Evolutionary conservation across 2,797 vertebrate genomes (phyloP).

Genomic region (Siniperca scherzeri): DNA sequence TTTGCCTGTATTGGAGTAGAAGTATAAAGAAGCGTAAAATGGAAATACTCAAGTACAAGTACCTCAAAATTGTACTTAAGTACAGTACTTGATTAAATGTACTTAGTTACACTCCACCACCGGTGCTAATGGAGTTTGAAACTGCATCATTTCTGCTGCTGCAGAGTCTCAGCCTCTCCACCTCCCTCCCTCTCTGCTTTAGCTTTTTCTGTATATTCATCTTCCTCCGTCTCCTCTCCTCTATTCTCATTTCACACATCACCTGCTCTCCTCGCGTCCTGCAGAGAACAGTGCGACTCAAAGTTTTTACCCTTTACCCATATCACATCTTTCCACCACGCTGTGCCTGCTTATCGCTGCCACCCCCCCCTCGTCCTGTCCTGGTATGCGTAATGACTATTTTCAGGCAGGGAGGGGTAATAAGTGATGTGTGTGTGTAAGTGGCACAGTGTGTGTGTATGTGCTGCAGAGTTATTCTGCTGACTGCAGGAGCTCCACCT

Average conservation of each 20-base stretch:
- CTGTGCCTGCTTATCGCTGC: constrained; percentile 66
- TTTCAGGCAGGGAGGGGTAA: constrained; percentile 77
- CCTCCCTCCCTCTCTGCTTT: constrained; percentile 23
- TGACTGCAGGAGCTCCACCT: constrained; percentile 93
- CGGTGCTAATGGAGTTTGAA: constrained; percentile 27
- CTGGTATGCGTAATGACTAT: constrained; percentile 84
- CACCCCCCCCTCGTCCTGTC: constrained; percentile 57
- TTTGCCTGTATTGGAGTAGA: background rate
- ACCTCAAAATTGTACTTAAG: background rate
- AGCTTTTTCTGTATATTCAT: constrained; percentile 24
- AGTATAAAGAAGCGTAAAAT: background rate
- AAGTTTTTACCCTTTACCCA: constrained; percentile 33
- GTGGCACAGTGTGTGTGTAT: constrained; percentile 50
- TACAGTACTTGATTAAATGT: background rate
- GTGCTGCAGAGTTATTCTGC: constrained; percentile 89
- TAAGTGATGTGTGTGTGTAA: constrained; percentile 38
- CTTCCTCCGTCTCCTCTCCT: background rate
- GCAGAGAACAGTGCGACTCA: constrained; percentile 42
- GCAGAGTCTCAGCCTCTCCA: constrained; percentile 26
- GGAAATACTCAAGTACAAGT: background rate
- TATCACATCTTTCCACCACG: background rate
- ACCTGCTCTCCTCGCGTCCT: constrained; percentile 37
- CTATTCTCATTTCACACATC: constrained; percentile 54
- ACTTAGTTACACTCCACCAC: background rate
- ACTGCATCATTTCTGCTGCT: constrained; percentile 67